Percentiles rank a stretch among this genome's conserved stretches.
phyloP scores from a whole-genome alignment of 2,888 invertebrate genomes.

The Oscheius onirici region DNA sequence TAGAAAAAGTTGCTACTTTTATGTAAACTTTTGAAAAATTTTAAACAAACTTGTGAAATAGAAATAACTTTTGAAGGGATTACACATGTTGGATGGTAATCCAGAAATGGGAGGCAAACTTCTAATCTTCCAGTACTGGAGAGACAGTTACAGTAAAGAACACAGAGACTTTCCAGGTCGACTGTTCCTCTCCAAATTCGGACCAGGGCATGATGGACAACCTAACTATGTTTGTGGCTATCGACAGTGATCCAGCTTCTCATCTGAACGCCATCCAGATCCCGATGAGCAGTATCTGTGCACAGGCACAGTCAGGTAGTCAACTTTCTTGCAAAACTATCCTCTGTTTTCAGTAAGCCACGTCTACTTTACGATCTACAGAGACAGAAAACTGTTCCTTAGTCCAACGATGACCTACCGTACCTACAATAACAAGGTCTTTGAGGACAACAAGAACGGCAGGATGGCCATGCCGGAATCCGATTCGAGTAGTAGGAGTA shows the following conservation, averaged over 20 bases:
- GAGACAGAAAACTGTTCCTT: conserved; percentile 45
- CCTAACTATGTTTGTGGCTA: conserved; percentile 22
- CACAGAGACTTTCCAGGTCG: not conserved
- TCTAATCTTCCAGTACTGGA: too few relatives aligned
- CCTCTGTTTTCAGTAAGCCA: conserved; percentile 35
- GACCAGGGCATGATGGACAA: conserved; percentile 42
- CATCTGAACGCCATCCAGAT: conserved; percentile 12
- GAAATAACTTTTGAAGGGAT: too few relatives aligned
- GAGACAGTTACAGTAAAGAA: not conserved
- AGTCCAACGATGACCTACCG: conserved; percentile 36
- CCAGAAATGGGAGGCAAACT: too few relatives aligned
- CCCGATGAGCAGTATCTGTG: not conserved
- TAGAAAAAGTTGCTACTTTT: too few relatives aligned
- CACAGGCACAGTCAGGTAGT: not conserved
- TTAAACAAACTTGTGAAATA: too few relatives aligned
- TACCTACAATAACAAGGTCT: conserved; percentile 27
- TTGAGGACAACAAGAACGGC: conserved; percentile 12
- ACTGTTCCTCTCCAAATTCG: not conserved
- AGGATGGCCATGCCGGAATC: not conserved
- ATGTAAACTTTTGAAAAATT: too few relatives aligned
- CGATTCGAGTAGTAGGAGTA: not conserved
- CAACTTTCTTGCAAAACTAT: not conserved
- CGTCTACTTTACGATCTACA: conserved; percentile 48
- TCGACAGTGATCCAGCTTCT: not conserved
- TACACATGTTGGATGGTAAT: too few relatives aligned